Base-by-base conservation (phyloP, 2,888 invertebrate genomes). In the Luperina nickerlii region DNA sequence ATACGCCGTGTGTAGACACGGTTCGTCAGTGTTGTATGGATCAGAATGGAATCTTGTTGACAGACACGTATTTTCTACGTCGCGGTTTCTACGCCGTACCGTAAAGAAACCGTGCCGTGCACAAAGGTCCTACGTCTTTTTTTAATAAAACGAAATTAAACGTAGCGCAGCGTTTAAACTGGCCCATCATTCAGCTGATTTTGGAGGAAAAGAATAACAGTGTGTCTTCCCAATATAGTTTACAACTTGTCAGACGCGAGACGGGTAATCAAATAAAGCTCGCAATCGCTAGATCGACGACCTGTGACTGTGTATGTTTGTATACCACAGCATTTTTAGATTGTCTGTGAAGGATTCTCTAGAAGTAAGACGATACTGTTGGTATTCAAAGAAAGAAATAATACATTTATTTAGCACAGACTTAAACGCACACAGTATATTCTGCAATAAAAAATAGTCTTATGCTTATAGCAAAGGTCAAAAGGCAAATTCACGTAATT, bases 221-320 rank as follows among this genome's bases (percentile, higher is more conserved):
- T 75, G 74, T 85, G 66, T 75, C 74, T 76, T 73, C 74, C 63
- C 76, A 68, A 62, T 72, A 66, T 72, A 75, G 81, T 80, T 81
- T 81, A 85, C 76, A 77, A 83, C 72, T 74, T 88, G 86, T 86
- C 72, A 68, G 79, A 74, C 8, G 51, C 32, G 45, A 11, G 82
- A 81, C 67, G 48, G 45, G 74, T 81, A 84, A 84, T 89, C 84
- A 84, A 84, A 90, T 80, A 81, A 75, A 48, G 73, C 66, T 78
- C 11, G 78, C 72, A 69, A 88, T 82, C 70, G 73, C 79, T 82
- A 38, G 9, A 67, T 27, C 42, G 62, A 20, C 15, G 18, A 38
- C 5, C 20, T 51, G 5, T 38, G 54, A 48, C 60, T 45, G 32
- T 72, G 20, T 74, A 24, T 71, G 42, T 68, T 68, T 65, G 24